Percentiles rank a stretch among this genome's conserved stretches.
Evolutionary conservation across 2,797 vertebrate genomes (phyloP).

Genomic region (Cichlasoma orientale): DNA sequence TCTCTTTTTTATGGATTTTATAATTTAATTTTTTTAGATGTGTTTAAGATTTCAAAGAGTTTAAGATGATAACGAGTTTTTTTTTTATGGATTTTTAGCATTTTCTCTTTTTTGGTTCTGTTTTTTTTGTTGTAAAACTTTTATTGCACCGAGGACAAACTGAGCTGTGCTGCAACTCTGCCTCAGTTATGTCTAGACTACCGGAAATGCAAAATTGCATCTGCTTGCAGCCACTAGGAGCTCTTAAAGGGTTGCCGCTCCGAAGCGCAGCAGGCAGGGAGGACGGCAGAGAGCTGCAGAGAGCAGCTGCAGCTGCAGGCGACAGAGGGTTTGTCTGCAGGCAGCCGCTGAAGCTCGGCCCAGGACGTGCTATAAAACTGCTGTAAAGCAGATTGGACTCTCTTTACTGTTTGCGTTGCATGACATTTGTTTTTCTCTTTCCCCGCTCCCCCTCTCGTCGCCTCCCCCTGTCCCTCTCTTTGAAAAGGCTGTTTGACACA

Average conservation of each 20-base stretch:
- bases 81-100: not conserved
- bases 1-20: rapidly evolving
- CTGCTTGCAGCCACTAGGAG: slow-evolving; percentile 76
- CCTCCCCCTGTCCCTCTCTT: not conserved
- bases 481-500: slow-evolving; percentile 50
- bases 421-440: slow-evolving; percentile 44
- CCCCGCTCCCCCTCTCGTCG: not conserved
- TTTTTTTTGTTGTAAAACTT: not conserved
- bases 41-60: not conserved
- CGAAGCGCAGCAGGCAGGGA: slow-evolving; percentile 30
- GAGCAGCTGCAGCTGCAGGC: slow-evolving; percentile 23
- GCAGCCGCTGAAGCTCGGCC: slow-evolving; percentile 36
- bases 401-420: slow-evolving; percentile 54
- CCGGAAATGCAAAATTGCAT: slow-evolving; percentile 81
- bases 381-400: slow-evolving; percentile 52
- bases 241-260: slow-evolving; percentile 48
- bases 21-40: not conserved
- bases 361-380: slow-evolving; percentile 58
- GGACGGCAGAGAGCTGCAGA: slow-evolving; percentile 25
- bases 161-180: slow-evolving; percentile 8
- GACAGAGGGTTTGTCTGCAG: not conserved
- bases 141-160: not conserved
- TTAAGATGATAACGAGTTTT: rapidly evolving
- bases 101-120: not conserved
- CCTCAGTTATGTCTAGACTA: slow-evolving; percentile 79